Evolutionary conservation across 2,113 vertebrate genomes (phyloP).

Genomic region (Psittacus erithacus): DNA sequence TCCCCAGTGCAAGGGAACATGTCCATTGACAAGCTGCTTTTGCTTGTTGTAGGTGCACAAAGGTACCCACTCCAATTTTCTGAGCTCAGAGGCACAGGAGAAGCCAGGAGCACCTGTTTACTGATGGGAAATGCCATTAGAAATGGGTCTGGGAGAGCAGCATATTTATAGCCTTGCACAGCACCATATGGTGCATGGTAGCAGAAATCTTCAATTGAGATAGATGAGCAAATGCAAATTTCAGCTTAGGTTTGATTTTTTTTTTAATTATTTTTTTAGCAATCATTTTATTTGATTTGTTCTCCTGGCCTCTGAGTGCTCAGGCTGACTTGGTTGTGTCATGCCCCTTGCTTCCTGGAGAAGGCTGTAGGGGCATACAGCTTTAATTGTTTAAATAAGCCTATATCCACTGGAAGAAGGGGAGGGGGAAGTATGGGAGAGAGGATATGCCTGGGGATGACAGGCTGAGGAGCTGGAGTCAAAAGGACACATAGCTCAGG

Average conservation of each 20-base stretch:
- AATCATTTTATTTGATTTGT: background rate
- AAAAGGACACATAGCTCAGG: conserved; percentile 38
- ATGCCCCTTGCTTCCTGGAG: background rate
- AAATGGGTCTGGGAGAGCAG: conserved; percentile 29
- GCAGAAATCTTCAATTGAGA: conserved; percentile 41
- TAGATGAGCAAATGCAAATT: conserved; percentile 47
- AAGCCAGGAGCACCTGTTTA: conserved; percentile 38
- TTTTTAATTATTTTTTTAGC: background rate
- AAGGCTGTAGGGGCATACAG: background rate
- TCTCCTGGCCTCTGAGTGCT: background rate
- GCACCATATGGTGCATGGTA: conserved; percentile 42
- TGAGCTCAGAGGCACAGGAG: background rate
- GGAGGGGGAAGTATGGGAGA: background rate
- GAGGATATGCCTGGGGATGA: conserved; percentile 14
- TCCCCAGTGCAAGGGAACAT: background rate
- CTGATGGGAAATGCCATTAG: conserved; percentile 49
- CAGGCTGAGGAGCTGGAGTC: conserved; percentile 24
- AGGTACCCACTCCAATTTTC: background rate
- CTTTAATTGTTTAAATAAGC: conserved; percentile 58
- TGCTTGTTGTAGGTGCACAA: background rate
- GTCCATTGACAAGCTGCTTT: background rate
- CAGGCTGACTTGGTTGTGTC: background rate
- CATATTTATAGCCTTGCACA: conserved; percentile 21
- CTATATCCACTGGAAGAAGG: background rate
- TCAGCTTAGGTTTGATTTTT: background rate